Conservation (phyloP, 92 coral and sea anemone genomes). For the Umimayanthus chanpuru region DNA sequence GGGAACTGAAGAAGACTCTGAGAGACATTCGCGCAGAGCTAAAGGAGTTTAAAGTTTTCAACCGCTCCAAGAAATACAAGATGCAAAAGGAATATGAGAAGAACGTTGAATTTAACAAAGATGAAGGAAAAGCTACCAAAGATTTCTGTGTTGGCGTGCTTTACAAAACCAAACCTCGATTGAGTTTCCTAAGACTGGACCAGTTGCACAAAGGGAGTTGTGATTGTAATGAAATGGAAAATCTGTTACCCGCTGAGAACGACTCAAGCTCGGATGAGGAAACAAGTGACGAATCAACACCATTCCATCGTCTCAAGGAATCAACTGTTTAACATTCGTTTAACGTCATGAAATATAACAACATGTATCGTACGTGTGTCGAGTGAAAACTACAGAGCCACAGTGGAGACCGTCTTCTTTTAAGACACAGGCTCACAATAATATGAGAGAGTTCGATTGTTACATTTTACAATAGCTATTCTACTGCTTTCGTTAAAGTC, state of each 20-base stretch:
- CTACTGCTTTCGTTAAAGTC: no score
- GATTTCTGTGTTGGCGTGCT: conserved; percentile 24
- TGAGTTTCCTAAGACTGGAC: conserved; percentile 4
- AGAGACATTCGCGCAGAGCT: conserved; percentile 43
- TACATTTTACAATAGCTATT: no score
- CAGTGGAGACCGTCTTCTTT: no score
- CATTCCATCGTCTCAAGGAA: neutral
- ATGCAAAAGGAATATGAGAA: conserved; percentile 22
- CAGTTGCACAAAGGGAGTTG: neutral
- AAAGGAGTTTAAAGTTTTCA: conserved; percentile 10
- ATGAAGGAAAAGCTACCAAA: neutral
- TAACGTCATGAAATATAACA: neutral
- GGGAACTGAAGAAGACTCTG: conserved; percentile 58
- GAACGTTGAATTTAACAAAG: neutral
- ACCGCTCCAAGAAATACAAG: conserved; percentile 62
- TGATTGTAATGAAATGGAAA: conserved; percentile 1
- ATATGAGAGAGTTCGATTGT: no score
- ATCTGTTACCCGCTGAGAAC: conserved; percentile 20
- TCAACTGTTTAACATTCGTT: neutral
- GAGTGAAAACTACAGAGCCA: neutral
- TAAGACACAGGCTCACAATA: no score
- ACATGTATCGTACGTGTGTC: neutral
- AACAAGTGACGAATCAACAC: neutral
- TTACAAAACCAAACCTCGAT: conserved; percentile 27
- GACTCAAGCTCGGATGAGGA: conserved; percentile 3